Evolutionary conservation across 2,113 vertebrate genomes (phyloP), one percentile per base, ranked within the genome.

Genomic region (Grus americana): DNA sequence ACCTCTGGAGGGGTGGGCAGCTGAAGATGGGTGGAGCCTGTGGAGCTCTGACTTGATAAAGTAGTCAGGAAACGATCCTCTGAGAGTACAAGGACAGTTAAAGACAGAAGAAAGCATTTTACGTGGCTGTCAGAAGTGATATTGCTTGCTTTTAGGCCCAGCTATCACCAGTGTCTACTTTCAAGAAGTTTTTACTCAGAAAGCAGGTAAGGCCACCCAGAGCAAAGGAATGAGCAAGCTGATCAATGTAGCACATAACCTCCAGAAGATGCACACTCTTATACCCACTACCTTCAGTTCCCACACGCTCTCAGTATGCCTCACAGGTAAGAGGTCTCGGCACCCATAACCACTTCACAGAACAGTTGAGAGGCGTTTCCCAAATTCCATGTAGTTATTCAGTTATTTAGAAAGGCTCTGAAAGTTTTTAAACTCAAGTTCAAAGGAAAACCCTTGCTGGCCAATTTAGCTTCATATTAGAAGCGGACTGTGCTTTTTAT

Each of bases 11-110:
- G 98, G 3, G 99, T 99, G 2, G 98, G 99, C 78, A 99, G 96
- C 93, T 98, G 98, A 16, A 99, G 98, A 62, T 99, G 95, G 5
- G 98, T 97, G 22, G 98, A 98, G 47, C 98, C 97, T 15, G 97
- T 97, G 30, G 98, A 98, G 85, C 97, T 98, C 59, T 99, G 98
- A 68, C 98, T 98, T 84, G 99, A 97, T 6, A 98, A 97, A 81
- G 97, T 98, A 0, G 98, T 95, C 93, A 99, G 98, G 96, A 99
- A 98, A 55, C 99, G 99, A 95, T 99, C 99, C 97, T 99, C 99
- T 99, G 84, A 84, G 78, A 87, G 52, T 24, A 67, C 6, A 24
- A 91, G 73, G 88, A 65, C 46, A 59, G 59, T 68, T 52, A 44
- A 80, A 13, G 27, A 73, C 74, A 70, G 26, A 86, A 67, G 47